Conservation (phyloP, 2,113 vertebrate genomes). For the Centrocercus urophasianus region DNA sequence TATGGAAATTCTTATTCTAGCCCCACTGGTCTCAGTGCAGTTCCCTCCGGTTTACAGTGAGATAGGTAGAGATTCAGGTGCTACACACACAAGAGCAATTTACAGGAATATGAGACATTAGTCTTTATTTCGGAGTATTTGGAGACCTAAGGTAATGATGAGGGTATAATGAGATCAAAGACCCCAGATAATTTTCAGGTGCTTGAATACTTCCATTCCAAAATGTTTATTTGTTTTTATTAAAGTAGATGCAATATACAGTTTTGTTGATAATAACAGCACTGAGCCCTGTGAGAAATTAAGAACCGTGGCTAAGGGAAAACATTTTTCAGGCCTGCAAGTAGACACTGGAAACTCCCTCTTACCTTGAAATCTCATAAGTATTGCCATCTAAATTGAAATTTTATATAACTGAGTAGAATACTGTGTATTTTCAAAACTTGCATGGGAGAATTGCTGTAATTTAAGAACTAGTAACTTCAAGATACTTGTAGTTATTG, state of each 20-base stretch:
- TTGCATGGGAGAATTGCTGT: neutral
- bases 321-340: neutral
- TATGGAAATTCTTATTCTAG: neutral
- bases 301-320: neutral
- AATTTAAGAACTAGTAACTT: neutral
- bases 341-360: neutral
- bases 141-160: neutral
- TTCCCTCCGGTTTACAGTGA: neutral
- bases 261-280: neutral
- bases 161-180: neutral
- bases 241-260: neutral
- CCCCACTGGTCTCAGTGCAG: neutral
- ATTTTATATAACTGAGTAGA: neutral
- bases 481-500: neutral
- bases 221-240: conserved; percentile 6
- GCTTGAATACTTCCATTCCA: neutral
- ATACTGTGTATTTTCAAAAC: neutral
- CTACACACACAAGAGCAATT: neutral
- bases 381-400: neutral
- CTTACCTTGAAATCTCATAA: neutral
- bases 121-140: neutral
- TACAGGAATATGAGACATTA: neutral
- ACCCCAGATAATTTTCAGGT: neutral
- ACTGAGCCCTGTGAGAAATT: neutral
- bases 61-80: neutral